phyloP scores from a whole-genome alignment of 2,888 invertebrate genomes.

The Eremobia ochroleuca region DNA sequence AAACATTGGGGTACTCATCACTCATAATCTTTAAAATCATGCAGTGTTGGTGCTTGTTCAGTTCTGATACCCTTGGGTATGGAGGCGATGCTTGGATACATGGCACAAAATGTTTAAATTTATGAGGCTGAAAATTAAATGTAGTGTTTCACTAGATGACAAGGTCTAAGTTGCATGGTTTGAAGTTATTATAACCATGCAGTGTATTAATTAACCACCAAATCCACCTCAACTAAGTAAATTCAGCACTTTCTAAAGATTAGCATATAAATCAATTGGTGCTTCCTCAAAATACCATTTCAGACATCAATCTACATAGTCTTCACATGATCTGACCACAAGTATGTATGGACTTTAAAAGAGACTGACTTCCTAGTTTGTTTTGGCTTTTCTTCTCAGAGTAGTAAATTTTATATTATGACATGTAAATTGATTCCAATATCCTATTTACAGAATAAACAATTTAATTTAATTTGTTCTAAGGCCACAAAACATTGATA shows the following conservation, averaged over 20 bases:
- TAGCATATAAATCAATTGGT: neutral
- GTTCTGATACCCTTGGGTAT: conserved; percentile 78
- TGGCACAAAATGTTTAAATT: conserved; percentile 72
- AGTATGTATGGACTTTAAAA: too few species aligned
- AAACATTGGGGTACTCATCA: conserved; percentile 71
- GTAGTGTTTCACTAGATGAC: neutral
- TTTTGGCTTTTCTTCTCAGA: neutral
- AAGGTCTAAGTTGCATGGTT: neutral
- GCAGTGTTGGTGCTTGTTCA: conserved; percentile 76
- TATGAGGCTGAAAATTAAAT: conserved; percentile 65
- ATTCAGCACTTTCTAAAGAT: neutral
- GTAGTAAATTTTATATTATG: neutral
- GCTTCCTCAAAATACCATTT: neutral
- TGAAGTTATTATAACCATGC: conserved; percentile 59
- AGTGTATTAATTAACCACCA: neutral
- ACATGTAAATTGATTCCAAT: neutral
- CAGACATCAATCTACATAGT: too few species aligned
- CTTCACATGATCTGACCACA: too few species aligned
- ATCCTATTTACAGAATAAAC: neutral
- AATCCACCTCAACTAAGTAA: neutral
- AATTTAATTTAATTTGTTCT: neutral
- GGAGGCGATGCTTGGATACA: conserved; percentile 71
- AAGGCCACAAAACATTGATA: neutral
- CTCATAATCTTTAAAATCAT: conserved; percentile 80
- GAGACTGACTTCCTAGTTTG: neutral